Percentiles rank a stretch among this genome's conserved stretches.
phyloP scores from a whole-genome alignment of 2,888 invertebrate genomes.

The Drosophila austrosaltans region DNA sequence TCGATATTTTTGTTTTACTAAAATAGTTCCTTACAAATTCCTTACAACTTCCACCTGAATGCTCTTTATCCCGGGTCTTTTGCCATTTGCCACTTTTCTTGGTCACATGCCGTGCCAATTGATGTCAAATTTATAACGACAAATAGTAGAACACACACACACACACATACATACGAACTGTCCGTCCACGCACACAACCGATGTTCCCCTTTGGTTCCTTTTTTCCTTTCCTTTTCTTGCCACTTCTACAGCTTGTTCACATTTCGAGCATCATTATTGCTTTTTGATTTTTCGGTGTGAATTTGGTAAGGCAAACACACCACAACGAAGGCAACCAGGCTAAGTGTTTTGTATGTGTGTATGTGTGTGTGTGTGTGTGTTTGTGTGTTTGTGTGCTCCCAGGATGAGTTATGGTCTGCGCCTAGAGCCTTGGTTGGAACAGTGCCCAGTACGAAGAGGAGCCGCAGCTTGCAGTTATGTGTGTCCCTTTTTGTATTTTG shows the following conservation, averaged over 20 bases:
- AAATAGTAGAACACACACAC: constrained; percentile 60
- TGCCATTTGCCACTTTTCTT: constrained; percentile 24
- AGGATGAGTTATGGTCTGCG: constrained; percentile 64
- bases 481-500: constrained; percentile 16
- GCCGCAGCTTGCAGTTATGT: constrained; percentile 52
- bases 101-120: constrained; percentile 71
- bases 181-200: constrained; percentile 27
- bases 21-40: neutral
- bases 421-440: constrained; percentile 44
- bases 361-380: constrained; percentile 1
- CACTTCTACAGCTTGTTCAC: constrained; percentile 50
- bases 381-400: constrained; percentile 13
- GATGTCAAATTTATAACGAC: constrained; percentile 80
- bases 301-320: constrained; percentile 51
- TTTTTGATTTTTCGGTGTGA: constrained; percentile 75
- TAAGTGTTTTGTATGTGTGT: neutral
- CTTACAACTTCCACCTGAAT: constrained; percentile 2
- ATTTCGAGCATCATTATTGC: constrained; percentile 75
- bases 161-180: constrained; percentile 17
- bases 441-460: constrained; percentile 51
- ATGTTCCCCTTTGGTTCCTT: neutral
- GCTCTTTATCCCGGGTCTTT: constrained; percentile 1
- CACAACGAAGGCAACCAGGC: constrained; percentile 6
- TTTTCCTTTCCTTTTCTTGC: constrained; percentile 8
- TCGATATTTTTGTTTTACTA: neutral